These are phyloP conservation scores for Lynx canadensis DNA, from an alignment of 2,113 vertebrate genomes.

Conservation along the genomic window DNA sequence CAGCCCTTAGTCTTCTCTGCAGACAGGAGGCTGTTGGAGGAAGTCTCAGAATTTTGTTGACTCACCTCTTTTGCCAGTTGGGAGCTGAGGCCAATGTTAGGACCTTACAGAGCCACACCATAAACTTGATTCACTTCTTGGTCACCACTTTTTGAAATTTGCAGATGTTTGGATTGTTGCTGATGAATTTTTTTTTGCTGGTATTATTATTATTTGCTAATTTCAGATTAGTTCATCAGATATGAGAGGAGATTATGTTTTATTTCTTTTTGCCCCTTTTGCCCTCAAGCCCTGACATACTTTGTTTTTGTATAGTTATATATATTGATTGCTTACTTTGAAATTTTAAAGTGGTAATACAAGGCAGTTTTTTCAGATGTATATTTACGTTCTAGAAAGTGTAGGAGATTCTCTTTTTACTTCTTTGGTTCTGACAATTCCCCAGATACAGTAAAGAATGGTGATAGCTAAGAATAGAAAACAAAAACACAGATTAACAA, in stretches of 20 bases:
- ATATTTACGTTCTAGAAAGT: neutral
- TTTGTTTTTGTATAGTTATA: slow-evolving; percentile 6
- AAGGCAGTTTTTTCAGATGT: neutral
- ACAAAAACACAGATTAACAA: slow-evolving; percentile 27
- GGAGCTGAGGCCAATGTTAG: neutral
- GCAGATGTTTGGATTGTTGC: neutral
- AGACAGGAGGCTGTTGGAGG: neutral
- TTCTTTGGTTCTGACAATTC: slow-evolving; percentile 25
- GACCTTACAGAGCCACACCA: neutral
- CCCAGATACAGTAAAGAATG: neutral
- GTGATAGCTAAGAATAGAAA: slow-evolving; percentile 16
- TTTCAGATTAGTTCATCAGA: slow-evolving; percentile 30
- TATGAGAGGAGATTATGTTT: neutral
- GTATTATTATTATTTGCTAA: neutral
- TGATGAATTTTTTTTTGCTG: neutral
- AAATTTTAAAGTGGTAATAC: neutral
- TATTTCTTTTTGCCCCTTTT: neutral
- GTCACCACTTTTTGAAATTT: neutral
- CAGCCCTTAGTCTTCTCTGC: neutral
- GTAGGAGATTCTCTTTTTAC: neutral
- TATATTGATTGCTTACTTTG: neutral
- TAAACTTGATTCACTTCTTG: slow-evolving; percentile 1
- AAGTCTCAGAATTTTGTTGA: neutral
- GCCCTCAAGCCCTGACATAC: neutral
- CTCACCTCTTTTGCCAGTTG: neutral